A percentile compares a stretch with the other conserved stretches of the same genome.
Evolutionary conservation across 2,113 vertebrate genomes (phyloP).

Genomic region (Mormoops blainvillei): DNA sequence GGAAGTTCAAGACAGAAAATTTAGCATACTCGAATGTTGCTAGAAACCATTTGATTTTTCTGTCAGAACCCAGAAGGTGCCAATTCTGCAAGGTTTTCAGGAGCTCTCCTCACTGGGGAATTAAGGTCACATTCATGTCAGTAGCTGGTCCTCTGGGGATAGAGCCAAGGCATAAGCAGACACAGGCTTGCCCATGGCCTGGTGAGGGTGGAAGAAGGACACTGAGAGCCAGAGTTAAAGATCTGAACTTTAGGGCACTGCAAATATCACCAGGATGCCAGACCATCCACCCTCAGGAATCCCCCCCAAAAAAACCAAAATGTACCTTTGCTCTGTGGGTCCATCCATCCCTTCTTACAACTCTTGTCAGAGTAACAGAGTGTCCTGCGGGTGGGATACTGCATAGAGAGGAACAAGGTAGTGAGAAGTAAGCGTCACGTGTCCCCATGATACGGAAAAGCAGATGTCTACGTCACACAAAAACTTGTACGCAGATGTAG

Average conservation of each 20-base stretch:
- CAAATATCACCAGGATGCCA: not conserved
- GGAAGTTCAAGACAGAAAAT: not conserved
- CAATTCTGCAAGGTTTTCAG: not conserved
- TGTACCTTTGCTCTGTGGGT: constrained; percentile 84
- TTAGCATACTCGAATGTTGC: not conserved
- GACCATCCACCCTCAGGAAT: not conserved
- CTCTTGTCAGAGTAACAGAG: constrained; percentile 77
- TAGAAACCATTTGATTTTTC: not conserved
- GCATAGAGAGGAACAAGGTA: not conserved
- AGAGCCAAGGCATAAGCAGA: not conserved
- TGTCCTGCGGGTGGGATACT: constrained; percentile 71
- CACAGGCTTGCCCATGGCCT: not conserved
- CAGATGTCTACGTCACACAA: no score
- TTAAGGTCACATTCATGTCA: not conserved
- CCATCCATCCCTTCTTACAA: constrained; percentile 79
- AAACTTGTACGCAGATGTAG: not conserved
- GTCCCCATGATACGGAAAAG: not conserved
- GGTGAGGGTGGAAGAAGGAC: not conserved
- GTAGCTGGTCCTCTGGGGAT: not conserved
- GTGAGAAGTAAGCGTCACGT: not conserved
- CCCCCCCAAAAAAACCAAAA: not conserved
- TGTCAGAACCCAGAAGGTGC: not conserved
- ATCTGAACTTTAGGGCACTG: not conserved
- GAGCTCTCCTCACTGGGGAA: not conserved
- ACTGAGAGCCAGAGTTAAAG: not conserved